Base-by-base conservation (phyloP, 2,113 vertebrate species). In the Scomber japonicus region DNA sequence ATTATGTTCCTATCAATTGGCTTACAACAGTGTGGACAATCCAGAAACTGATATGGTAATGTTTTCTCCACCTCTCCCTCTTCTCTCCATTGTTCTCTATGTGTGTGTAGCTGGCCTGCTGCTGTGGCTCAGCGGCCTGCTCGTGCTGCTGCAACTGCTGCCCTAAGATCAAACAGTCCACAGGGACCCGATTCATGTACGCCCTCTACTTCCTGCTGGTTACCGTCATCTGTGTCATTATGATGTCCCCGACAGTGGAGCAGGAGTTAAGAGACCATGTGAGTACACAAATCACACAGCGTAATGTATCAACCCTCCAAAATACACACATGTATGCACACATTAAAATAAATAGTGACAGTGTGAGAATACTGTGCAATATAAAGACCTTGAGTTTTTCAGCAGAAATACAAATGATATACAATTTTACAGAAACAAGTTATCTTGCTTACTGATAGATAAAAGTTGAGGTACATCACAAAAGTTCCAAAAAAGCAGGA, bases 111-210 rank as follows among this genome's bases (percentile, higher is more conserved):
- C 63, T 99, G 96, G 98, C 97, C 87, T 99, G 97, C 91, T 99
- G 98, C 91, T 99, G 97, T 0, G 97, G 98, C 54, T 86, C 95
- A 9, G 97, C 96, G 0, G 96, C 96, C 50, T 99, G 98, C 82
- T 94, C 96, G 0, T 95, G 97, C 56, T 98, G 98, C 95, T 99
- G 98, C 31, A 91, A 90, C 75, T 98, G 96, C 91, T 99, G 97
- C 85, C 98, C 98, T 57, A 97, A 96, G 93, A 96, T 99, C 90
- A 98, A 97, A 63, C 98, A 99, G 89, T 99, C 98, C 15, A 97
- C 97, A 0, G 96, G 96, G 11, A 99, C 98, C 4, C 97, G 98
- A 40, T 92, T 96, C 92, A 99, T 99, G 97, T 99, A 99, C 0
- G 96, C 98, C 0, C 89, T 99, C 6, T 98, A 96, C 94, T 98